phyloP scores from a whole-genome alignment of 2,797 vertebrate species.

The Ctenopoma kingsleyae region DNA sequence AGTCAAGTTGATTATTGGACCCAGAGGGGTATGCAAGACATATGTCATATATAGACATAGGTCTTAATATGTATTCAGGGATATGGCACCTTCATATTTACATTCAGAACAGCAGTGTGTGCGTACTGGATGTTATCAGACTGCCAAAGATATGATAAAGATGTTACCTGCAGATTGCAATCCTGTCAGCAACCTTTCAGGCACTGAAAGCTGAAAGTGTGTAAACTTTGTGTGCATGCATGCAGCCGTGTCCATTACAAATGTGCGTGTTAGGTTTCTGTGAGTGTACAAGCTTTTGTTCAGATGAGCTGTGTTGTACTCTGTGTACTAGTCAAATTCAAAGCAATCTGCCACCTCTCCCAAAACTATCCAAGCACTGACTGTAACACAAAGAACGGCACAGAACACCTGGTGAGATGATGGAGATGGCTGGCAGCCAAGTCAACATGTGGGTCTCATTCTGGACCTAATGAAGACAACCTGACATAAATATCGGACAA shows the following conservation, averaged over 20 bases:
- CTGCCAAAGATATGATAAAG: slow-evolving; percentile 39
- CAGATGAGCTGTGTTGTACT: slow-evolving; percentile 42
- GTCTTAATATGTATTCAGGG: slow-evolving; percentile 36
- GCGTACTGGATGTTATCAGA: slow-evolving; percentile 21
- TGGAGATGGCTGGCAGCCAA: slow-evolving; percentile 76
- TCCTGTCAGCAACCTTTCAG: slow-evolving; percentile 36
- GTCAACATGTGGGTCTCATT: slow-evolving; percentile 76
- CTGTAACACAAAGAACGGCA: slow-evolving; percentile 72
- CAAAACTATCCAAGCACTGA: slow-evolving; percentile 61
- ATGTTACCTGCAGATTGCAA: slow-evolving; percentile 21
- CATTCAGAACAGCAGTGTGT: slow-evolving; percentile 33
- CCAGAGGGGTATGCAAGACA: slow-evolving; percentile 15
- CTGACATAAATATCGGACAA: slow-evolving; percentile 75
- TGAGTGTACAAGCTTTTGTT: slow-evolving; percentile 36
- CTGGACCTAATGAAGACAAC: slow-evolving; percentile 80
- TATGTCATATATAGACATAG: slow-evolving; percentile 3
- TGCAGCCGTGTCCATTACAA: not conserved
- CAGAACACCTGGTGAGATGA: slow-evolving; percentile 78
- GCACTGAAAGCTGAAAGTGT: not conserved
- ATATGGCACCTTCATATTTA: slow-evolving; percentile 15
- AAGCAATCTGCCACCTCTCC: slow-evolving; percentile 66
- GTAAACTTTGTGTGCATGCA: not conserved
- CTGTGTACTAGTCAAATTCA: slow-evolving; percentile 45
- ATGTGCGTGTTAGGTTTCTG: slow-evolving; percentile 1
- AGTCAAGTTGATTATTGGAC: slow-evolving; percentile 38